These are phyloP conservation scores for Microtus obscurus DNA, from an alignment of 2,797 vertebrate species.

Conservation along the genomic window DNA sequence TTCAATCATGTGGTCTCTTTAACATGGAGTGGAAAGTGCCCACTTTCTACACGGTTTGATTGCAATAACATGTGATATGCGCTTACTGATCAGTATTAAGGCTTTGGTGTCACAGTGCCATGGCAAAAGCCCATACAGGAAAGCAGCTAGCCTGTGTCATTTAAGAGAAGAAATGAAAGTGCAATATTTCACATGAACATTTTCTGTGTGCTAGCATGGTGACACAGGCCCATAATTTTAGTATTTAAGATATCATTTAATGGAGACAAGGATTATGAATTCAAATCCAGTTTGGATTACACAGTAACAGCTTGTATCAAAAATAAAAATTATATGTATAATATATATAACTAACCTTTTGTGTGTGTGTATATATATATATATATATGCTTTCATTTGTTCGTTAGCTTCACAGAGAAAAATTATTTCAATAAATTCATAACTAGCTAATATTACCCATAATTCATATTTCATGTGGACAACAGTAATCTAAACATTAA, in stretches of 20 bases:
- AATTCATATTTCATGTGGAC: background rate
- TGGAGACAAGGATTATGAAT: background rate
- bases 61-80: rapidly evolving
- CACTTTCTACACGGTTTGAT: background rate
- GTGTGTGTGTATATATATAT: too few relatives aligned
- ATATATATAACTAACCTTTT: background rate
- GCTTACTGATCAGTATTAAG: background rate
- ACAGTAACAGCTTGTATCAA: background rate
- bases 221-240: background rate
- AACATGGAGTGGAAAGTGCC: background rate
- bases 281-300: background rate
- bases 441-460: background rate
- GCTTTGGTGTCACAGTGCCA: slow-evolving; percentile 2
- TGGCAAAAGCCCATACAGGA: background rate
- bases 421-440: background rate
- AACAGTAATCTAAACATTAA: background rate
- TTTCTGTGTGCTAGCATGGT: background rate
- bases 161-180: background rate
- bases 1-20: background rate
- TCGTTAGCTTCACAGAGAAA: background rate
- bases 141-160: background rate
- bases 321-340: background rate
- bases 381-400: background rate
- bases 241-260: background rate
- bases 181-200: background rate